Percentiles rank a stretch among this genome's conserved stretches.
Conservation (phyloP, 2,888 invertebrate genomes). For the Caenorhabditis afra region DNA sequence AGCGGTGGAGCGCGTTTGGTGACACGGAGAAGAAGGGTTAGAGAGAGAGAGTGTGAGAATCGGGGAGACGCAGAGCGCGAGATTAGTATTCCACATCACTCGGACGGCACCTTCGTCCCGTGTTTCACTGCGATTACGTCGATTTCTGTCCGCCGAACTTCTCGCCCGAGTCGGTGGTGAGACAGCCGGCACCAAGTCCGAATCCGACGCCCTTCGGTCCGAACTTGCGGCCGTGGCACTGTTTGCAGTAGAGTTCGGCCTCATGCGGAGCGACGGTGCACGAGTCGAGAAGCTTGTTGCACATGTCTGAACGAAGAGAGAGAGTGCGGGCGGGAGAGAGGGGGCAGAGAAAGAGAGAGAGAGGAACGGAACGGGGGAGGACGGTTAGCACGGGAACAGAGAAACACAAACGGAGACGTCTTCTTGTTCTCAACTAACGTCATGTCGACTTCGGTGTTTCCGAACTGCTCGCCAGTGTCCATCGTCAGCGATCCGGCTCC, state of each 20-base stretch:
- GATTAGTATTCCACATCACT: background rate
- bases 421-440: conserved; percentile 77
- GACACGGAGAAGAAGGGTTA: background rate
- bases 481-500: conserved; percentile 97
- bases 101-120: conserved; percentile 36
- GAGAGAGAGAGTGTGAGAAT: background rate
- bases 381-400: conserved; percentile 18
- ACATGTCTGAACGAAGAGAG: conserved; percentile 84
- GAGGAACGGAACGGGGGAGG: background rate
- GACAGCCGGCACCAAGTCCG: conserved; percentile 96
- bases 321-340: background rate
- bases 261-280: conserved; percentile 96
- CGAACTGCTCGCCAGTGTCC: conserved; percentile 94
- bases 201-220: conserved; percentile 97
- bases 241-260: conserved; percentile 92
- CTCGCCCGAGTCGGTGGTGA: conserved; percentile 95
- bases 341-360: background rate
- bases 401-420: conserved; percentile 21
- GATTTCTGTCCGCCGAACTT: conserved; percentile 85
- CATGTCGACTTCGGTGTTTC: conserved; percentile 81
- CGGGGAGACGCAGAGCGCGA: too few relatives aligned
- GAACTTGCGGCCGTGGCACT: conserved; percentile 97
- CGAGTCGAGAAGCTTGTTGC: conserved; percentile 94
- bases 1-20: background rate
- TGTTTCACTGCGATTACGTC: conserved; percentile 37